Base-by-base conservation (phyloP, 1,140 invertebrate species). In the Tetragnatha versicolor region DNA sequence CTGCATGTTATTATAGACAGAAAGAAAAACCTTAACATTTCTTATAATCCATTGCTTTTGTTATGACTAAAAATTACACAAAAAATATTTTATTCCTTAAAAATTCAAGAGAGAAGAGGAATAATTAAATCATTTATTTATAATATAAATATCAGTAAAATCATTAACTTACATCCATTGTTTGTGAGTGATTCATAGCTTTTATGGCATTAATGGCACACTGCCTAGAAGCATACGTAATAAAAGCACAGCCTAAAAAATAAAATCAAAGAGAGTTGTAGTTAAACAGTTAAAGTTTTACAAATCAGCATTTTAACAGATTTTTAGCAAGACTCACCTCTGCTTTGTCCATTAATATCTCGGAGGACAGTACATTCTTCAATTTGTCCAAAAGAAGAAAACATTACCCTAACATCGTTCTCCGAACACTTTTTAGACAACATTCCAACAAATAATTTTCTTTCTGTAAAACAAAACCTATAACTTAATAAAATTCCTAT, bases 371-470 rank as follows among this genome's bases (percentile, higher is more conserved):
- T 98, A 85, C 98, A 98, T 88, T 99, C 98, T 86, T 99, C 97
- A 82, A 99, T 98, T 29, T 92, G 91, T 39, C 98, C 98, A 87
- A 94, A 98, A 17, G 92, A 90, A 77, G 92, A 91, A 85, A 99
- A 99, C 88, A 99, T 90, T 81, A 92, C 90, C 66, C 96, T 89
- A n/a, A 99, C 96, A 87, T 99, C 97, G 85, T 96, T 96, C 87
- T 99, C 98, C 70, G 91, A 93, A 83, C 94, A 92, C 85, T 98
- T 97, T 87, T 98, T 98, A 84, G 96, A 97, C 81, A 99, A 89
- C 98, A 99, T 99, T 17, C 98, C 98, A 81, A 99, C 93, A 87
- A 99, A 99, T 70, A 99, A 89, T 87, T 99, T 99, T 82, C 97
- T 91, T 89, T 99, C 97, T 98, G 91, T 10, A 93, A 92, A 83